Percentiles rank a stretch among this genome's conserved stretches.
Evolutionary conservation across 1,140 invertebrate genomes (phyloP).

Genomic region (Conus betulinus): DNA sequence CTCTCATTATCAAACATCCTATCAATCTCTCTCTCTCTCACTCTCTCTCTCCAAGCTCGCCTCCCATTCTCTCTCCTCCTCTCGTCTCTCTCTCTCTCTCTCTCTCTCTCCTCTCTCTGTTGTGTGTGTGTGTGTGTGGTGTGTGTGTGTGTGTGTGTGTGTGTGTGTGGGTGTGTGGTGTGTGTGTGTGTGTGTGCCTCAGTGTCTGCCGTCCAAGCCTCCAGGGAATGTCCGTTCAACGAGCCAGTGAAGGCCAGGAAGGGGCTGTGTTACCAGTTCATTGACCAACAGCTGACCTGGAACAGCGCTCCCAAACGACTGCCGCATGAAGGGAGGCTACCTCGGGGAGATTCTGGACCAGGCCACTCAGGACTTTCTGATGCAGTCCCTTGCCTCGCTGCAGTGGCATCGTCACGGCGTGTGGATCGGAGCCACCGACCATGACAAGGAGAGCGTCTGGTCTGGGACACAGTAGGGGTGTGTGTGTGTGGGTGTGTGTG

Average conservation of each 20-base stretch:
- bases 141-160: no score
- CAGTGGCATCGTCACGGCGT: constrained; percentile 49
- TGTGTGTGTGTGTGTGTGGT: no score
- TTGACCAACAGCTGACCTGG: constrained; percentile 44
- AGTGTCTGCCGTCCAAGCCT: background rate
- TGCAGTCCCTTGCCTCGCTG: constrained; percentile 37
- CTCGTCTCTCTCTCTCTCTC: no score
- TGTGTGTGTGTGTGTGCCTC: background rate
- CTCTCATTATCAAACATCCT: no score
- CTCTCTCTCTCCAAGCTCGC: no score
- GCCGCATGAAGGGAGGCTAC: constrained; percentile 47
- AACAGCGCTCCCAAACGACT: constrained; percentile 39
- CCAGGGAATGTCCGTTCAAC: background rate
- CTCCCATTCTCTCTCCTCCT: no score
- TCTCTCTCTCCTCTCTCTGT: no score
- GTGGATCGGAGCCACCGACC: constrained; percentile 60
- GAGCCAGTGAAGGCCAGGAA: background rate
- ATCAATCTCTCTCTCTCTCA: no score
- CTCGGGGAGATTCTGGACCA: constrained; percentile 43
- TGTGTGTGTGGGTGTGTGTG: background rate
- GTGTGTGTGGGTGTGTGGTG: no score
- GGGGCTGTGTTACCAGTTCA: constrained; percentile 49
- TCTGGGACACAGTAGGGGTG: constrained; percentile 54
- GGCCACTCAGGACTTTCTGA: constrained; percentile 52
- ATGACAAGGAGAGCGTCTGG: constrained; percentile 48